phyloP scores from a whole-genome alignment of 2,797 vertebrate species.

The Botia almorhae region DNA sequence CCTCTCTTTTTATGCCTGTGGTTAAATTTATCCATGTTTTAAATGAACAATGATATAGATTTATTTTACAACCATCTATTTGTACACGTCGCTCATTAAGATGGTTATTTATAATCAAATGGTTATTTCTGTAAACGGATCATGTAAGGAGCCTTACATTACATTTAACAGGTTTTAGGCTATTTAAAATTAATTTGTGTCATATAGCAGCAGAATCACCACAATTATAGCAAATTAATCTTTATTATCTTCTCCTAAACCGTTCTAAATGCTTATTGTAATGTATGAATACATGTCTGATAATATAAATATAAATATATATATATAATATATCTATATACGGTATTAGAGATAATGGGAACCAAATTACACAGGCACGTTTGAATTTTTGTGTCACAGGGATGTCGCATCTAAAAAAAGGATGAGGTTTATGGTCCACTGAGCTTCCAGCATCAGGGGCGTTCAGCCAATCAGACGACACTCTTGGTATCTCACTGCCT shows the following conservation, averaged over 20 bases:
- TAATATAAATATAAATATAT: too few relatives aligned
- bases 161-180: too few relatives aligned
- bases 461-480: conserved; percentile 75
- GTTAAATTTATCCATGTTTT: neutral
- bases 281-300: too few relatives aligned
- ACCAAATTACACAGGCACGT: neutral
- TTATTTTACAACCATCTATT: neutral
- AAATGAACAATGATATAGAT: neutral
- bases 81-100: too few relatives aligned
- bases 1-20: neutral
- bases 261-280: too few relatives aligned
- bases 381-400: neutral
- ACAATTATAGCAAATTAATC: too few relatives aligned
- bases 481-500: conserved; percentile 68
- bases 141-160: neutral
- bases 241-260: too few relatives aligned
- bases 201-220: too few relatives aligned
- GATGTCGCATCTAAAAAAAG: conserved; percentile 50
- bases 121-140: neutral
- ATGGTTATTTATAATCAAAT: neutral
- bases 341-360: neutral
- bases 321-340: neutral
- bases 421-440: conserved; percentile 62
- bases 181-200: neutral
- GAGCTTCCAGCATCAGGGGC: conserved; percentile 54